A percentile compares a stretch with the other conserved stretches of the same genome.
These are phyloP conservation scores for Archips crataeganus DNA, from an alignment of 2,888 invertebrate species.

Conservation along the genomic window DNA sequence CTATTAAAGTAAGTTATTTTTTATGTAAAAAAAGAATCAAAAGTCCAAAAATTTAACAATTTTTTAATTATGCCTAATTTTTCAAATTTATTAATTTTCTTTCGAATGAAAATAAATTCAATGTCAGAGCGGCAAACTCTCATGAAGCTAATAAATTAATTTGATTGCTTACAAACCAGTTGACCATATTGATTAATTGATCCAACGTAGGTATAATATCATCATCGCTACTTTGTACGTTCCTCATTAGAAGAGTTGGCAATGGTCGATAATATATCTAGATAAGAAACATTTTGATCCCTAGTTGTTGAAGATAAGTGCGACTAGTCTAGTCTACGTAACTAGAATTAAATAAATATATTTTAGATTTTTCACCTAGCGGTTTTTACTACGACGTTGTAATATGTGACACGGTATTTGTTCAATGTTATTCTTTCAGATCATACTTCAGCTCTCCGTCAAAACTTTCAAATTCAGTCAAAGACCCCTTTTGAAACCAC, in stretches of 20 bases:
- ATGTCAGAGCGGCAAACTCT: background rate
- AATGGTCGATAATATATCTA: slow-evolving; percentile 66
- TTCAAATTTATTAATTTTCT: background rate
- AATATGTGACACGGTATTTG: too few relatives aligned
- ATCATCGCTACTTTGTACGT: slow-evolving; percentile 56
- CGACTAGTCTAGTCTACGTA: slow-evolving; percentile 56
- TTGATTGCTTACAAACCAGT: background rate
- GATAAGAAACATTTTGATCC: slow-evolving; percentile 66
- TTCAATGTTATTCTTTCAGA: too few relatives aligned
- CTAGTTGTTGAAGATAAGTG: slow-evolving; percentile 51
- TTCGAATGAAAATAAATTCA: background rate
- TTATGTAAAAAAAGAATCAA: background rate
- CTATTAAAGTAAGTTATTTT: slow-evolving; percentile 88
- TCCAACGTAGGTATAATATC: slow-evolving; percentile 47
- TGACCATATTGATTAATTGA: background rate
- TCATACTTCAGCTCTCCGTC: too few relatives aligned
- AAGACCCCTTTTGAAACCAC: too few relatives aligned
- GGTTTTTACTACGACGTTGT: too few relatives aligned
- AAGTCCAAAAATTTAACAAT: background rate
- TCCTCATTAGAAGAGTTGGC: slow-evolving; percentile 68
- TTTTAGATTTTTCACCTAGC: slow-evolving; percentile 55
- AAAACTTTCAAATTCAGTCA: too few relatives aligned
- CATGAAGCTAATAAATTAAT: background rate
- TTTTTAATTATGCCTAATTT: background rate
- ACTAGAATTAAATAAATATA: slow-evolving; percentile 57